Evolutionary conservation across 2,888 invertebrate species (phyloP).

Genomic region (Xestoiulus laeticollis): DNA sequence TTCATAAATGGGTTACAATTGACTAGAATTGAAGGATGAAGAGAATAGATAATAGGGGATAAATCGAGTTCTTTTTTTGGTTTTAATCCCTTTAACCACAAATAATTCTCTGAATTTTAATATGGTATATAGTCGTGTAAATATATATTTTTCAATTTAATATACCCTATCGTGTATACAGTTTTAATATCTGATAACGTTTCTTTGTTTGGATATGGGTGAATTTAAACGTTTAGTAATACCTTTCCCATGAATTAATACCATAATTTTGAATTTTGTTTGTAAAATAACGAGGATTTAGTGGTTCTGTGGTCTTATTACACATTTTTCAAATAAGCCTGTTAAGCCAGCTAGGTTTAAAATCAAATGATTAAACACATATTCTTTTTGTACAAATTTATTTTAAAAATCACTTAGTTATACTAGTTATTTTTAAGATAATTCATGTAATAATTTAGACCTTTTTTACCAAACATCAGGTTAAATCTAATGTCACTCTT

Average conservation of each 20-base stretch:
- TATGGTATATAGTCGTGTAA: constrained; percentile 25
- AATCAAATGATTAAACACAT: too few relatives aligned
- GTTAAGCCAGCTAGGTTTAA: not conserved
- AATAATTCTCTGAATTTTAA: constrained; percentile 33
- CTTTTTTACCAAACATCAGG: too few relatives aligned
- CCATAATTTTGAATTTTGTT: not conserved
- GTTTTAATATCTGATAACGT: not conserved
- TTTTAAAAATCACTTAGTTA: too few relatives aligned
- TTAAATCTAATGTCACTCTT: too few relatives aligned
- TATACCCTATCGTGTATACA: not conserved
- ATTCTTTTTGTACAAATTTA: too few relatives aligned
- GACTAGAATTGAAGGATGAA: not conserved
- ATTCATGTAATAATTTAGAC: too few relatives aligned
- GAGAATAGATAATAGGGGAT: not conserved
- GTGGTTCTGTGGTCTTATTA: not conserved
- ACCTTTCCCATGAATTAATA: not conserved
- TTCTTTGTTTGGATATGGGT: not conserved
- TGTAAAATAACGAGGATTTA: not conserved
- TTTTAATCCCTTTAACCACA: not conserved
- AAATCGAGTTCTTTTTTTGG: not conserved
- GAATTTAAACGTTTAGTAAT: not conserved
- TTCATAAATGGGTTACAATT: not conserved
- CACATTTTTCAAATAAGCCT: not conserved
- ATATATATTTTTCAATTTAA: constrained; percentile 13
- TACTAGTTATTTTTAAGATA: too few relatives aligned